Conservation (phyloP, 2,797 vertebrate species). For the Syncerus caffer region DNA sequence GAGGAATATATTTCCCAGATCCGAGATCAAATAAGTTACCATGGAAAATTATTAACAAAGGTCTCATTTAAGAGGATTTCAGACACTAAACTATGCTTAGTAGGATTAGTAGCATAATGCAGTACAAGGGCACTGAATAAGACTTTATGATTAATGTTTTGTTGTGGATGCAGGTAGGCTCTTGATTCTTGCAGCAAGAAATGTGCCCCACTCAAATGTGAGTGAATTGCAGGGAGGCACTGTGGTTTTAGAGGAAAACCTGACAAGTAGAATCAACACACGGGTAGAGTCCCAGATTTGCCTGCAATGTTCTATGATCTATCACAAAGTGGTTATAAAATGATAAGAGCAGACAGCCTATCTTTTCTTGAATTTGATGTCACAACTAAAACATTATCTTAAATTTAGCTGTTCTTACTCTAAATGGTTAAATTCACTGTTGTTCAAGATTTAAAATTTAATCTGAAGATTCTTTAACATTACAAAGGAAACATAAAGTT, state of each 20-base stretch:
- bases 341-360: background rate
- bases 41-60: constrained; percentile 56
- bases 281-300: background rate
- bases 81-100: constrained; percentile 17
- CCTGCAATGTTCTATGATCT: background rate
- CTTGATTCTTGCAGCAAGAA: background rate
- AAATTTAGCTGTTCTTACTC: background rate
- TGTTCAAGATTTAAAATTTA: background rate
- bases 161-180: background rate
- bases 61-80: constrained; percentile 39
- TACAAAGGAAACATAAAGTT: background rate
- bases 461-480: background rate
- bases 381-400: background rate
- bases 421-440: background rate
- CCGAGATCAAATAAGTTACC: constrained; percentile 43
- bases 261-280: background rate
- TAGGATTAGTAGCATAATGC: background rate
- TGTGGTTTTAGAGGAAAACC: background rate
- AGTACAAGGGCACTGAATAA: background rate
- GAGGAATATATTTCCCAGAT: constrained; percentile 35
- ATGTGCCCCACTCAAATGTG: background rate
- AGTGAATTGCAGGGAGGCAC: background rate
- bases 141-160: background rate
- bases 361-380: background rate
- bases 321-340: background rate